Evolutionary conservation across 2,888 invertebrate species (phyloP).

Genomic region (Epistrophe eligans): DNA sequence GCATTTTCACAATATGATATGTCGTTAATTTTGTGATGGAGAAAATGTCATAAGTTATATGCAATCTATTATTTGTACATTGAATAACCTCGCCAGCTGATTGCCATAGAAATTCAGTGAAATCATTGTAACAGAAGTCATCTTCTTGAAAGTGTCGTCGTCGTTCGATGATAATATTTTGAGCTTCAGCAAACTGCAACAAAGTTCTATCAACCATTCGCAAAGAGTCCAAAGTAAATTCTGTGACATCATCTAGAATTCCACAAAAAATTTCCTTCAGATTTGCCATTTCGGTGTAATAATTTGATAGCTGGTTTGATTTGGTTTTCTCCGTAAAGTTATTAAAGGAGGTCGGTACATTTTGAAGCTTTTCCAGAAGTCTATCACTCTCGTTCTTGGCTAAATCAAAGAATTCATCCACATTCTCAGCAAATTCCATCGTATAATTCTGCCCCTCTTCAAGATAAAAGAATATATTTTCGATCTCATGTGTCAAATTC

Average conservation of each 20-base stretch:
- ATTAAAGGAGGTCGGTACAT: constrained; percentile 78
- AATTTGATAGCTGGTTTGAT: constrained; percentile 78
- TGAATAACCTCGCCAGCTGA: constrained; percentile 79
- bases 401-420: constrained; percentile 78
- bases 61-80: constrained; percentile 78
- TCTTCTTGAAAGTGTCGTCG: constrained; percentile 77
- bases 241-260: constrained; percentile 80
- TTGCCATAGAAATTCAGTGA: constrained; percentile 79
- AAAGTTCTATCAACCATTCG: constrained; percentile 77
- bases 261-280: constrained; percentile 80
- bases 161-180: constrained; percentile 77
- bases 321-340: constrained; percentile 78
- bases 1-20: constrained; percentile 80
- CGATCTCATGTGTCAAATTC: constrained; percentile 79
- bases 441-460: constrained; percentile 76
- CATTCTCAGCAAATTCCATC: constrained; percentile 76
- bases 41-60: constrained; percentile 79
- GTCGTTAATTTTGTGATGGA: constrained; percentile 80
- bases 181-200: constrained; percentile 78
- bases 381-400: constrained; percentile 79
- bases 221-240: constrained; percentile 79
- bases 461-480: constrained; percentile 78
- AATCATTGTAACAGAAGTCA: constrained; percentile 78
- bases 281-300: constrained; percentile 82
- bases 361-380: constrained; percentile 79